phyloP scores from a whole-genome alignment of 1,140 invertebrate species.

The Meloidogyne chitwoodi region DNA sequence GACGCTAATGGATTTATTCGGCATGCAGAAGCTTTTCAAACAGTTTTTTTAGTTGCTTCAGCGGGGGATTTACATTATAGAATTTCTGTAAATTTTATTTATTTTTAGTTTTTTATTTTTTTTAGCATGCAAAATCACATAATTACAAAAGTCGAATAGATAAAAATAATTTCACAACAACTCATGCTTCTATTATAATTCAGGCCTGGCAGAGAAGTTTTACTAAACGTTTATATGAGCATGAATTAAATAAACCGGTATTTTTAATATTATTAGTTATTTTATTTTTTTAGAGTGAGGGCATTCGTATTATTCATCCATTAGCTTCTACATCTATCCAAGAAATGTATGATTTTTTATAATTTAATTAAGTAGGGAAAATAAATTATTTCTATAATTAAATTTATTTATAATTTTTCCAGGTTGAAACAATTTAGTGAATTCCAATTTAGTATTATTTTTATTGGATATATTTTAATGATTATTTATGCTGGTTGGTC shows the following conservation, averaged over 20 bases:
- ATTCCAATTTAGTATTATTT: conserved; percentile 75
- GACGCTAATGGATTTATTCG: conserved; percentile 23
- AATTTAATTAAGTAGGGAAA: conserved; percentile 71
- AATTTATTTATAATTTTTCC: background rate
- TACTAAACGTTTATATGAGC: conserved; percentile 69
- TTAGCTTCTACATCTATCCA: conserved; percentile 86
- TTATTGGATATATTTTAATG: conserved; percentile 80
- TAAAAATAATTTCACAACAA: conserved; percentile 74
- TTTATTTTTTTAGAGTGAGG: conserved; percentile 30
- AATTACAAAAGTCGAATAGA: conserved; percentile 18
- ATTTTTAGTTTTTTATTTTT: background rate
- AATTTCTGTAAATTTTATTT: conserved; percentile 29
- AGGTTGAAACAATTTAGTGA: conserved; percentile 56
- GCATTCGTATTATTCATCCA: conserved; percentile 74
- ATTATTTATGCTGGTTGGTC: conserved; percentile 76
- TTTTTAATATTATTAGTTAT: background rate
- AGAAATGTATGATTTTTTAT: conserved; percentile 83
- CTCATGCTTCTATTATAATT: conserved; percentile 84
- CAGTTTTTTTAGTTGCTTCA: conserved; percentile 76
- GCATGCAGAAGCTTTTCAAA: conserved; percentile 39
- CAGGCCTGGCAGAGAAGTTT: conserved; percentile 80
- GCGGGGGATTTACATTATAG: conserved; percentile 47
- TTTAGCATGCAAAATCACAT: conserved; percentile 11
- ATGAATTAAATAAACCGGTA: conserved; percentile 60
- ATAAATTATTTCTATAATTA: too few relatives aligned